A percentile compares a stretch with the other conserved stretches of the same genome.
Evolutionary conservation across 2,797 vertebrate genomes (phyloP).

Genomic region (Halcyon leucocephala): DNA sequence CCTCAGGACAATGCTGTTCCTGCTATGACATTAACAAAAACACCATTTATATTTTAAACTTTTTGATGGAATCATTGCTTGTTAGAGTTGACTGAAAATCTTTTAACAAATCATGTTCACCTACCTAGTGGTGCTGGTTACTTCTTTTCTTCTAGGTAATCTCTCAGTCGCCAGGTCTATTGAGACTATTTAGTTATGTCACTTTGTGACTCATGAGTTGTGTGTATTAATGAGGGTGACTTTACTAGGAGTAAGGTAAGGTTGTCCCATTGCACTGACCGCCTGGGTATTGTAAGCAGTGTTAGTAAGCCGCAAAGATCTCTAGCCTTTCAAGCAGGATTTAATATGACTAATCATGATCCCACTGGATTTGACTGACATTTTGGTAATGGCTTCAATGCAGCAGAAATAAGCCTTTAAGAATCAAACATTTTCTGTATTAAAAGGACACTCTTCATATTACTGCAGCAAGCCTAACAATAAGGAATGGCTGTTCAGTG

Average conservation of each 20-base stretch:
- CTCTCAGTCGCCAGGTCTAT: not conserved
- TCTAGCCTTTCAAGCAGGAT: not conserved
- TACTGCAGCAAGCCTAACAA: not conserved
- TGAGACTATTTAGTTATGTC: not conserved
- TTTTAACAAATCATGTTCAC: not conserved
- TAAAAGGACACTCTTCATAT: not conserved
- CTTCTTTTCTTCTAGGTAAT: not conserved
- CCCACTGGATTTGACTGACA: constrained; percentile 1
- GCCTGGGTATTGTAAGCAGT: not conserved
- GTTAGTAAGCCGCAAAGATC: not conserved
- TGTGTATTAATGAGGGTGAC: not conserved
- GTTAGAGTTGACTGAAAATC: not conserved
- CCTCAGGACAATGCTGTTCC: not conserved
- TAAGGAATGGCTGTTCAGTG: not conserved
- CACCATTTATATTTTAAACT: not conserved
- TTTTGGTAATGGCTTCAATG: constrained; percentile 1
- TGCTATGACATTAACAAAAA: not conserved
- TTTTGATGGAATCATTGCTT: not conserved
- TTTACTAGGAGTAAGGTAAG: not conserved
- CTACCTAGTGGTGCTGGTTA: not conserved
- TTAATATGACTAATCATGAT: constrained; percentile 8
- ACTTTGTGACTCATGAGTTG: not conserved
- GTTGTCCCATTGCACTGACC: not conserved
- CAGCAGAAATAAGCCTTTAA: not conserved
- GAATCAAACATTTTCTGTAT: not conserved